Base-by-base conservation (phyloP, 2,113 vertebrate genomes). In the Plotosus lineatus region DNA sequence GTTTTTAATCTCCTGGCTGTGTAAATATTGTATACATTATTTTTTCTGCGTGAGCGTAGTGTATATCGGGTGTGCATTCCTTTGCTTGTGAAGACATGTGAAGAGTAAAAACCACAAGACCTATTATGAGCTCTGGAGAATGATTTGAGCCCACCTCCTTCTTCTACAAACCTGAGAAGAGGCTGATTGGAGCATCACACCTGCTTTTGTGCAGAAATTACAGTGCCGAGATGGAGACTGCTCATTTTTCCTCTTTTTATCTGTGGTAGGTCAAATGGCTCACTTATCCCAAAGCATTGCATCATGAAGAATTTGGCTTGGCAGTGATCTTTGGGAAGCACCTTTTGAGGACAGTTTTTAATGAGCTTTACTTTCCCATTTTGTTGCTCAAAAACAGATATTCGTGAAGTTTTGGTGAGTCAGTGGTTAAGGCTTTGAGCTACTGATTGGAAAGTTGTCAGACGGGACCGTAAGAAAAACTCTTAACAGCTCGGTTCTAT, bases 141-240 rank as follows among this genome's bases (percentile, higher is more conserved):
- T 84, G 79, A 83, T 82, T 84, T 74, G 38, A 75, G 82, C 85
- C n/a, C n/a, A n/a, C n/a, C 84, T 87, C 79, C 85, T 78, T 82
- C 79, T 63, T 61, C 81, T 71, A 84, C 85, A 68, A 77, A 75
- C 51, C 81, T 84, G 84, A 90, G 72, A 68, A 86, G 80, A 86
- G 85, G 84, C 77, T 86, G 87, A 91, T 87, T 65, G 58, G 71
- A 44, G 73, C 83, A 86, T 87, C 87, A 92, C 92, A 93, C 91
- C 91, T 92, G 93, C 90, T 92, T 88, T 87, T 87, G 84, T 84
- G 84, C 78, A 55, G 19, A 92, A 92, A 93, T 92, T 91, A 92
- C 84, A 90, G 87, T 85, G 83, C 87, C 84, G 80, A 89, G 87
- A 82, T 83, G 33, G 71, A 65, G 36, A 28, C 85, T 83, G 82